Evolutionary conservation across 2,888 invertebrate genomes (phyloP), one percentile per base, ranked within the genome.

Genomic region (Carcina quercana): DNA sequence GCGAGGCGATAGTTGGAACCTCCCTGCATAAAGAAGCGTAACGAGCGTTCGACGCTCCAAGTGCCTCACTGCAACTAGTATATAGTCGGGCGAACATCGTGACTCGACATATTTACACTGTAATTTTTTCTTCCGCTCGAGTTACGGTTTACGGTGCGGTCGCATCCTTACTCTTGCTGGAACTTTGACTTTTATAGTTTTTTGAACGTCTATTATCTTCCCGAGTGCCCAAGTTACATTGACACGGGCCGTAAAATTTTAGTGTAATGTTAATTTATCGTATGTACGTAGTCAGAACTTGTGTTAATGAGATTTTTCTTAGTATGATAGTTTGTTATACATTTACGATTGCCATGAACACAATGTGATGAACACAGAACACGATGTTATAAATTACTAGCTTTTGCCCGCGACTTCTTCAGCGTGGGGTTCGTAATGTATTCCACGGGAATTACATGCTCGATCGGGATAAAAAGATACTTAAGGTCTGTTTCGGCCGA

Each of bases 11-110:
- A 55, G 62, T 54, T 59, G 60, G 56, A 51, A 47, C 50, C 46
- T 47, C 47, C 50, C 52, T 50, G 57, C 59, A 70, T 71, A 64
- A 67, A 71, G 53, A 58, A 66, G 50, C 50, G 53, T 67, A 72
- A 64, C 62, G 61, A 69, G 61, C 59, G 50, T 37, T 34, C 38
- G 38, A 41, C 40, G 40, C 43, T 53, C 54, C n/a, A n/a, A n/a
- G n/a, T n/a, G n/a, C n/a, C n/a, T n/a, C n/a, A n/a, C n/a, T n/a
- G n/a, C n/a, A n/a, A n/a, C n/a, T n/a, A n/a, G n/a, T n/a, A n/a
- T n/a, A n/a, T 48, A 43, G 55, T 56, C 47, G 44, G 50, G 47
- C 53, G 51, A 52, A 51, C 55, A 50, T 66, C 68, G 68, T 70
- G 69, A 70, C 66, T 63, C 37, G 54, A 50, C 53, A 53, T 56